Base-by-base conservation (phyloP, 1,140 invertebrate species). In the Forficula auricularia region DNA sequence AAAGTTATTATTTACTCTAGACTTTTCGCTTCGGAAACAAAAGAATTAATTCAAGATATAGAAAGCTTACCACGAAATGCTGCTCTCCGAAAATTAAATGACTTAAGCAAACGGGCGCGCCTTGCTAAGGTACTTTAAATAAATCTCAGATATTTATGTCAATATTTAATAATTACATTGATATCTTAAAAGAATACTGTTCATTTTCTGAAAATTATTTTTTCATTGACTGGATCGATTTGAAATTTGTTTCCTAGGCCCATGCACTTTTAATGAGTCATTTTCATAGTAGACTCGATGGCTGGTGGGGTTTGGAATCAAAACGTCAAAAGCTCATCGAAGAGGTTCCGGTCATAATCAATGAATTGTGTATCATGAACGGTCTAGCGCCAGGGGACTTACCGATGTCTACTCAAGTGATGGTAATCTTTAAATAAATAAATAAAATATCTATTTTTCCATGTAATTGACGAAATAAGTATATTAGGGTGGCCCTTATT, bases 111-210 rank as follows among this genome's bases (percentile, higher is more conserved):
- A 50, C 54, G 76, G 52, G 73, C 75, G 20, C 56, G 75, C 49
- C 54, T 77, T 16, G 75, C 75, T 20, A 77, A 77, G 61, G 73
- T 73, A 53, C 52, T 42, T 27, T 6, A 27, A 27, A 27, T 27
- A 77, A 48, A 82, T 84, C 31, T 79, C 78, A 2, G 67, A 68
- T 2, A 79, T 79, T 14, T 80, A 84, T 58, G 82, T 84, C 54
- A n/a, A n/a, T n/a, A n/a, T n/a, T n/a, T n/a, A n/a, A n/a, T n/a
- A n/a, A n/a, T n/a, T n/a, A n/a, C n/a, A n/a, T n/a, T n/a, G n/a
- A n/a, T n/a, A n/a, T n/a, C n/a, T n/a, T n/a, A n/a, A n/a, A n/a
- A 71, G 46, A 31, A 10, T 42, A 19, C 18, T 22, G 4, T 27
- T 42, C 7, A 7, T 7, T 42, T 12, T 13, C 19, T 42, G 12